Evolutionary conservation across 2,113 vertebrate species (phyloP), one percentile per base, ranked within the genome.

Genomic region (Rhabdornis inornatus): DNA sequence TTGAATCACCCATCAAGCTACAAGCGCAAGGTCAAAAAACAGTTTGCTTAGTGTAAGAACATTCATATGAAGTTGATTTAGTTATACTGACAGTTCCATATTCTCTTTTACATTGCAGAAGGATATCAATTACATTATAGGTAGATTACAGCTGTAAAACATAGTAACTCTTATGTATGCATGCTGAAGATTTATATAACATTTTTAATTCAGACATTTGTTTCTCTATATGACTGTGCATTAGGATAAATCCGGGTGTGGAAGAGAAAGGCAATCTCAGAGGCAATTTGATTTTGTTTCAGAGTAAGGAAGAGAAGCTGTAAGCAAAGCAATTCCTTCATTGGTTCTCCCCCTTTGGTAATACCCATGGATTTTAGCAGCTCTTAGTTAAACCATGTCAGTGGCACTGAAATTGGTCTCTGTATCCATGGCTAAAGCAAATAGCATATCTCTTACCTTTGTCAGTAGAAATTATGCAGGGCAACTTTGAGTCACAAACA

Each of bases 1-100:
- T 55, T 71, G 44, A 75, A 49, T 87, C 64, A 86, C 64, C 31
- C 22, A 44, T 83, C 25, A 30, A 45, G 47, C 76, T 71, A 78
- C 13, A 75, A 94, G 40, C 53, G 63, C 81, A 90, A 95, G 79
- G 95, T 94, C 83, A 87, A 94, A 90, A 39, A 86, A 65, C 18
- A 37, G 27, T 94, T 85, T 83, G 33, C 59, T 87, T 81, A 71
- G 39, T 80, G 22, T 75, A 84, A 87, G 45, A 93, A 60, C 40
- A 80, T 77, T 74, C 7, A 44, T 74, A 72, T 88, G 61, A 82
- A 83, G 33, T 69, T 91, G 68, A 91, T 94, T 82, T 79, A 86
- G n/a, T 78, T 93, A 44, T 17, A 56, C 42, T 80, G 69, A 61
- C 33, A 83, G n/a, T 74, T 83, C 82, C 87, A 60, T 83, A 68